Evolutionary conservation across 2,797 vertebrate genomes (phyloP).

Genomic region (Phataginus tetradactyla): DNA sequence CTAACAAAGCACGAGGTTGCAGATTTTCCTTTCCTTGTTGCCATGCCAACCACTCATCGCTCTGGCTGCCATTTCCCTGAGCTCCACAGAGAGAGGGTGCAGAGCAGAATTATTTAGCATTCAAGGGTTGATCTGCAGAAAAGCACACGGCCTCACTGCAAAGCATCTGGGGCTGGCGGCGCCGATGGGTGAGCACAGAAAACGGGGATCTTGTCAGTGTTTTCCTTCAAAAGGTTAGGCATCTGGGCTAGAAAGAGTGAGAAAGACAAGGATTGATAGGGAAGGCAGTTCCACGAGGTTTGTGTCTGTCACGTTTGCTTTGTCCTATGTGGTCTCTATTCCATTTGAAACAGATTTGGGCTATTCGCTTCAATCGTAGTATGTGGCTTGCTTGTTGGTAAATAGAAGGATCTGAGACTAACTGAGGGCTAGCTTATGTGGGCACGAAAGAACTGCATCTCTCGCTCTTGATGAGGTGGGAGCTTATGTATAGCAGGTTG

Average conservation of each 20-base stretch:
- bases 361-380: not conserved
- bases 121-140: constrained; percentile 82
- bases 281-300: constrained; percentile 27
- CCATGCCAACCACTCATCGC: constrained; percentile 91
- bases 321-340: constrained; percentile 25
- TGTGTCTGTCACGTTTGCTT: constrained; percentile 13
- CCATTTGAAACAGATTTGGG: not conserved
- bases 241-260: constrained; percentile 34
- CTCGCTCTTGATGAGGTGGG: not conserved
- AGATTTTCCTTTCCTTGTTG: constrained; percentile 87
- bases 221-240: constrained; percentile 79
- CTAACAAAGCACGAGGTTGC: constrained; percentile 77
- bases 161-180: constrained; percentile 66
- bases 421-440: not conserved
- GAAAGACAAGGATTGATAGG: constrained; percentile 23
- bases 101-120: constrained; percentile 86
- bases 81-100: constrained; percentile 80
- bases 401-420: not conserved
- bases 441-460: not conserved
- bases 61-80: constrained; percentile 85
- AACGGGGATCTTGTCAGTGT: constrained; percentile 54
- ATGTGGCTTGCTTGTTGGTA: constrained; percentile 1
- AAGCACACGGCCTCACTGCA: constrained; percentile 72
- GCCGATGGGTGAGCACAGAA: constrained; percentile 73
- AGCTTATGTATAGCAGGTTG: not conserved